phyloP scores from a whole-genome alignment of 2,797 vertebrate species.

The Petrocephalus sullivani region DNA sequence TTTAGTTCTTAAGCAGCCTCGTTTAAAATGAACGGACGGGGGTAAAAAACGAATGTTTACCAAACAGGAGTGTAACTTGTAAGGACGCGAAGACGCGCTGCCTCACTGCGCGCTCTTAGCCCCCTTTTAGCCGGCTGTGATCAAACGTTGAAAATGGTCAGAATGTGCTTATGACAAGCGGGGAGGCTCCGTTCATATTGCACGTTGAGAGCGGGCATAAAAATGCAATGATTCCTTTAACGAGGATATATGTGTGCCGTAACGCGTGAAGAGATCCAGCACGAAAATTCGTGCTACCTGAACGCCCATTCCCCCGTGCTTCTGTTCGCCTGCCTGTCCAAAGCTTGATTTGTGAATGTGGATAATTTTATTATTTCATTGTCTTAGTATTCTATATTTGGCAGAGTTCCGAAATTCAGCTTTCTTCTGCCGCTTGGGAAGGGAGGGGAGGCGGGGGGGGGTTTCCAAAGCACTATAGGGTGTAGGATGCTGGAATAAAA shows the following conservation, averaged over 20 bases:
- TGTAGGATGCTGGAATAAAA: constrained; percentile 69
- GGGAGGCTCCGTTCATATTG: neutral
- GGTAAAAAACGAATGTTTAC: neutral
- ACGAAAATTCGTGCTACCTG: neutral
- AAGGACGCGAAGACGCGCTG: neutral
- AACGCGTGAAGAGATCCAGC: neutral
- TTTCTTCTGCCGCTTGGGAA: constrained; percentile 53
- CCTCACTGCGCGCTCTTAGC: neutral
- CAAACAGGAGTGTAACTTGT: neutral
- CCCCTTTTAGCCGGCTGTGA: neutral
- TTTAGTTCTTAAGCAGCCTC: neutral
- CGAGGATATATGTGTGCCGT: neutral
- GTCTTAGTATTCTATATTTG: constrained; percentile 48
- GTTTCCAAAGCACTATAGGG: constrained; percentile 67
- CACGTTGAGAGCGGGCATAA: neutral
- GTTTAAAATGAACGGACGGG: neutral
- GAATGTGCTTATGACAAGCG: neutral
- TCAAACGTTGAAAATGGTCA: constrained; percentile 19
- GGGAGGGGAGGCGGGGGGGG: constrained; percentile 33
- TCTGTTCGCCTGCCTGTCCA: neutral
- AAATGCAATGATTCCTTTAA: neutral
- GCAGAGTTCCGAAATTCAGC: constrained; percentile 49
- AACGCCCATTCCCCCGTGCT: neutral
- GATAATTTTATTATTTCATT: constrained; percentile 33
- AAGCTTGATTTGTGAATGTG: constrained; percentile 23